Percentiles rank a stretch among this genome's conserved stretches.
These are phyloP conservation scores for Ranitomeya variabilis DNA, from an alignment of 2,113 vertebrate genomes.

Conservation along the genomic window DNA sequence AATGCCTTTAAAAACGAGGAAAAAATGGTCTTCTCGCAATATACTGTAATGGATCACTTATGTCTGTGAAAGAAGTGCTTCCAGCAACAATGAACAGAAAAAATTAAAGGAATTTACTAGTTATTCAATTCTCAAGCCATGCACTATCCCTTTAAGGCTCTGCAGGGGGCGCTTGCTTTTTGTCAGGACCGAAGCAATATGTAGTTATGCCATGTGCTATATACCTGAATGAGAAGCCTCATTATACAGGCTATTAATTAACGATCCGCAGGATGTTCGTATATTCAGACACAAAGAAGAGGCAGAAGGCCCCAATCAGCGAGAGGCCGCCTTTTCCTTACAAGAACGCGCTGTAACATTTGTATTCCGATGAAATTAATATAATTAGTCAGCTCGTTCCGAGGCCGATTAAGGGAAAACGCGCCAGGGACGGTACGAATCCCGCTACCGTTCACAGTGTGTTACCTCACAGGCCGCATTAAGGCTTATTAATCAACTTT, in stretches of 20 bases:
- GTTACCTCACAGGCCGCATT: conserved; percentile 1
- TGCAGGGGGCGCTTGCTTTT: background rate
- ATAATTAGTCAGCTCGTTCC: conserved; percentile 21
- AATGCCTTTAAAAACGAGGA: no score
- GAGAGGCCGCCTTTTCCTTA: background rate
- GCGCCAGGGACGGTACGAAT: background rate
- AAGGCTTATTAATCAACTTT: background rate
- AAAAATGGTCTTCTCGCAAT: background rate
- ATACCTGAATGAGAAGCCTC: conserved; percentile 2
- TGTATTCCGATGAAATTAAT: conserved; percentile 18
- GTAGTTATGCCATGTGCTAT: background rate
- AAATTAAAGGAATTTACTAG: background rate
- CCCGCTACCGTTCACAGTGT: background rate
- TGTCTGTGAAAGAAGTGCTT: background rate
- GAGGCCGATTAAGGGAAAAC: background rate
- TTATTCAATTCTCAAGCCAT: background rate
- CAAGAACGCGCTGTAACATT: conserved; percentile 26
- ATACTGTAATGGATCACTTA: background rate
- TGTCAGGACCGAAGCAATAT: background rate
- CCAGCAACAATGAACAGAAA: background rate
- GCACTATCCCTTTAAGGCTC: background rate
- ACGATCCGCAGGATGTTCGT: conserved; percentile 25
- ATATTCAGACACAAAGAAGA: conserved; percentile 26
- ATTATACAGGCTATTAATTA: background rate
- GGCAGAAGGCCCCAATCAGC: background rate